These are phyloP conservation scores for Paraplagusia blochii DNA, from an alignment of 2,113 vertebrate species.

Conservation along the genomic window DNA sequence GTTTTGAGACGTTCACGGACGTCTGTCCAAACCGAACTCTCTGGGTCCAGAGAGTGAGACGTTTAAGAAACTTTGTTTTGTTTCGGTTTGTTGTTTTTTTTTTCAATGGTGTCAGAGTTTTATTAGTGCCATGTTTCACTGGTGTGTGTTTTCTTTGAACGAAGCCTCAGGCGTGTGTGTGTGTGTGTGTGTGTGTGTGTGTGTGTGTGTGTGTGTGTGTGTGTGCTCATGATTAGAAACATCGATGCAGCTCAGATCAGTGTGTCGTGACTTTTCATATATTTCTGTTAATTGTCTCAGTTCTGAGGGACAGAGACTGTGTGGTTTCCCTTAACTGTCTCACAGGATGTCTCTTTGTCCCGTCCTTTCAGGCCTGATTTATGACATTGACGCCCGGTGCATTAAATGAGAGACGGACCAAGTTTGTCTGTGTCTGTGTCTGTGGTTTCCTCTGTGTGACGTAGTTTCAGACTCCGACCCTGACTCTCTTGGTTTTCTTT, in stretches of 20 bases:
- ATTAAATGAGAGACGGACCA: background rate
- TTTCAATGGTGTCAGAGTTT: background rate
- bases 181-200: too few species aligned
- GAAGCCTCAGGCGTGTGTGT: background rate
- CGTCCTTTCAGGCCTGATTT: background rate
- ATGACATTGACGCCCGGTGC: background rate
- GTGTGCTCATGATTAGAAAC: background rate
- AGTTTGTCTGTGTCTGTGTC: background rate
- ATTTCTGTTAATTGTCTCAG: background rate
- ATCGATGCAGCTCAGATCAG: background rate
- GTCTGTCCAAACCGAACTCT: too few species aligned
- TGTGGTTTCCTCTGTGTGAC: background rate
- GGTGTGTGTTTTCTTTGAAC: background rate
- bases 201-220: background rate
- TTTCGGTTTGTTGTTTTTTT: background rate
- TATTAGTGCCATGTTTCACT: background rate
- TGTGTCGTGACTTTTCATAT: background rate
- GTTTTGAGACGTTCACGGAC: too few species aligned
- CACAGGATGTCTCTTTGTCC: background rate
- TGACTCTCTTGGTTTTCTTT: too few species aligned
- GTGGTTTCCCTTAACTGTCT: background rate
- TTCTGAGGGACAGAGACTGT: too few species aligned
- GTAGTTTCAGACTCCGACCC: background rate
- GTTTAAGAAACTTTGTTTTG: too few species aligned
- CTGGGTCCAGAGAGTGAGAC: background rate